These are phyloP conservation scores for Heptranchias perlo DNA, from an alignment of 2,113 vertebrate genomes.

Conservation along the genomic window DNA sequence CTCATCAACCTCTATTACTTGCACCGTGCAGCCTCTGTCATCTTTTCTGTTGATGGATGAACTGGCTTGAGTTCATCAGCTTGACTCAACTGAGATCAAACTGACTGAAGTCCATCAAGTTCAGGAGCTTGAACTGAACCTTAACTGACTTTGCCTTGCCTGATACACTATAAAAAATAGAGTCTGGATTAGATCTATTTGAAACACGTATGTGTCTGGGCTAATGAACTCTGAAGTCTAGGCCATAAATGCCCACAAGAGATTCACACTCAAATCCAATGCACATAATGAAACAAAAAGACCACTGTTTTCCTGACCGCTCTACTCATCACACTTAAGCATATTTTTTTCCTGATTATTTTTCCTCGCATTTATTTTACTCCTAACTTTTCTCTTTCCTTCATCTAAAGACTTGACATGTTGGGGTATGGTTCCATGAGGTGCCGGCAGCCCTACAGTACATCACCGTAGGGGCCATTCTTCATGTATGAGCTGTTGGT, in stretches of 20 bases:
- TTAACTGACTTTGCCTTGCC: background rate
- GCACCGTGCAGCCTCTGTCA: background rate
- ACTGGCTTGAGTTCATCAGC: background rate
- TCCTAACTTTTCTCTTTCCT: background rate
- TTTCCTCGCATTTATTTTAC: background rate
- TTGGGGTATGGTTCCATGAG: background rate
- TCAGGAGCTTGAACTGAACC: background rate
- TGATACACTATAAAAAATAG: background rate
- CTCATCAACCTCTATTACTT: background rate
- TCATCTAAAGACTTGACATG: background rate
- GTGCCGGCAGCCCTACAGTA: background rate
- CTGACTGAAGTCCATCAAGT: background rate
- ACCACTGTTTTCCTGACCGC: background rate
- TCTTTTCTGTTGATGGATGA: background rate
- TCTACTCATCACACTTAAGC: background rate
- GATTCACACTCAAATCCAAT: constrained; percentile 1
- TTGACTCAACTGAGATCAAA: background rate
- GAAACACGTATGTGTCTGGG: background rate
- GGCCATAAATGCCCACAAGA: background rate
- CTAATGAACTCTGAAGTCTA: background rate
- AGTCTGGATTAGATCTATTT: background rate
- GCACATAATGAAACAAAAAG: background rate
- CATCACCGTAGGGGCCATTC: background rate
- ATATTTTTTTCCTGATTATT: background rate
- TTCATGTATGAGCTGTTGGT: background rate